Conservation (phyloP, 1,140 invertebrate species). For the Pectinophora gossypiella region DNA sequence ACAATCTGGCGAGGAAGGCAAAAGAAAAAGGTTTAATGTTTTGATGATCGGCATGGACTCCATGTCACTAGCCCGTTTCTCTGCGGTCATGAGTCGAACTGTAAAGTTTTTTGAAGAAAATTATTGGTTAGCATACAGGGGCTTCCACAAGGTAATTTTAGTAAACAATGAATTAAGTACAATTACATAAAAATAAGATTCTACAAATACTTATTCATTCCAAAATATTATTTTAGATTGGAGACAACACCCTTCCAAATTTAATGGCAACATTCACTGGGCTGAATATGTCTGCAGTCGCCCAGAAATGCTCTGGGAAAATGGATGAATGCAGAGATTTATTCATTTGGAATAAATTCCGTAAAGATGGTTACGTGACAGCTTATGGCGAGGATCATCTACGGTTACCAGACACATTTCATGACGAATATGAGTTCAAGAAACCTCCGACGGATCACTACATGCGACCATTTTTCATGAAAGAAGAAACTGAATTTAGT, state of each 20-base stretch:
- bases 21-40: constrained; percentile 77
- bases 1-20: constrained; percentile 23
- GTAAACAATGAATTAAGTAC: not conserved
- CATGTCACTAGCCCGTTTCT: constrained; percentile 86
- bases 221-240: constrained; percentile 63
- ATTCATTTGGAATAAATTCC: constrained; percentile 57
- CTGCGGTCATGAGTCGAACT: constrained; percentile 86
- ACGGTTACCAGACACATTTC: constrained; percentile 54
- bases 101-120: constrained; percentile 79
- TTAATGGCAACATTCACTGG: constrained; percentile 86
- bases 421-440: constrained; percentile 42
- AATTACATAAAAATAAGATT: not conserved
- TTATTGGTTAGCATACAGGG: constrained; percentile 69
- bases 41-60: constrained; percentile 89
- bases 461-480: constrained; percentile 79
- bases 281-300: constrained; percentile 66
- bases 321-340: constrained; percentile 63
- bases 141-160: constrained; percentile 71
- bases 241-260: constrained; percentile 90
- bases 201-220: not conserved
- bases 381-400: constrained; percentile 67
- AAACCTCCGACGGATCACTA: constrained; percentile 84
- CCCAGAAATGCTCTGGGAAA: constrained; percentile 72
- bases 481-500: constrained; percentile 63
- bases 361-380: constrained; percentile 57